Base-by-base conservation (phyloP, 2,797 vertebrate species). In the Acomys russatus region DNA sequence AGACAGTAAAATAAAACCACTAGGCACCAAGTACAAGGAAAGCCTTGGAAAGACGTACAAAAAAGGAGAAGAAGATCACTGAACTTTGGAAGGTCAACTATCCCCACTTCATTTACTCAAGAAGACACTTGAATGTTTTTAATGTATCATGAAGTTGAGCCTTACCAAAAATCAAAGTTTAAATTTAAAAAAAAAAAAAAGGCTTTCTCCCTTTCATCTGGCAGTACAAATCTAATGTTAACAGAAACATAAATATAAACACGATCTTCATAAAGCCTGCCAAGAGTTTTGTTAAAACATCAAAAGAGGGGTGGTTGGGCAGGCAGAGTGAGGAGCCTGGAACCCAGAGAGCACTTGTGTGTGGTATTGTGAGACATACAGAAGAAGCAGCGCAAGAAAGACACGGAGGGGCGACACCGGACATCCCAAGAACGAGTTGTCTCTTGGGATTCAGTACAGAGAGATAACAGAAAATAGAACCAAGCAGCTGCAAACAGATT, bases 161-260 rank as follows among this genome's bases (percentile, higher is more conserved):
- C 35, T 90, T 88, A 74, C 78, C 35, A 56, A 90, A 92, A 71
- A 86, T 17, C 79, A 68, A 91, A 9, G 73, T 59, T 66, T 49
- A 85, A 84, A 84, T 56, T 56, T 12, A 44, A 64, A 83, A 59
- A 94, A 96, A 82, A 14, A 6, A 44, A 23, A 49, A 92, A n/a
- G 44, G 9, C 63, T 94, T 2, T 44, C 4, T 76, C 35, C 35
- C 35, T 54, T 64, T 49, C 35, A 33, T 92, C 56, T 87, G 44
- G 7, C 33, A 79, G 44, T 28, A 92, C 68, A 74, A 49, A 30
- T 54, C 18, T 89, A 44, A 83, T 38, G 8, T 51, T 25, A 56
- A 49, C 5, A 95, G 12, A 89, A 77, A 87, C 9, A 89, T 87
- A 94, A 93, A 90, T 44, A 33, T 84, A 88, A 94, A 86, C 51